Evolutionary conservation across 1,140 invertebrate species (phyloP).

Genomic region (Elymnias hypermnestra): DNA sequence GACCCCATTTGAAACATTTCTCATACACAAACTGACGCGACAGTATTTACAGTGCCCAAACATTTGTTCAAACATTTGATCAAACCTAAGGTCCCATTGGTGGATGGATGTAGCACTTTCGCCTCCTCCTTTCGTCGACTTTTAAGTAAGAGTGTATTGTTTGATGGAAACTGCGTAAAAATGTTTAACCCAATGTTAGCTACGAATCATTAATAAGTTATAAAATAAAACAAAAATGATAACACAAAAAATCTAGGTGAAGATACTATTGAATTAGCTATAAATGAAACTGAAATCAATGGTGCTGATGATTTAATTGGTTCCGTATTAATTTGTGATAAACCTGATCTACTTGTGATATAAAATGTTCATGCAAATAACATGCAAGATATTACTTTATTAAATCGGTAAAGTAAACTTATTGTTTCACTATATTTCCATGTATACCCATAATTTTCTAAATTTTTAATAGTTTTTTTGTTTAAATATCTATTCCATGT

Average conservation of each 20-base stretch:
- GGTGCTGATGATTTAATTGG: too few species aligned
- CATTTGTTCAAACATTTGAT: slow-evolving; percentile 33
- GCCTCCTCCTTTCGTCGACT: slow-evolving; percentile 55
- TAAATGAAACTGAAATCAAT: too few species aligned
- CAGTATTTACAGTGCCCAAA: slow-evolving; percentile 56
- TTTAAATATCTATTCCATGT: slow-evolving; percentile 36
- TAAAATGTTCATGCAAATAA: slow-evolving; percentile 16
- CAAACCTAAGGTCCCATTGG: slow-evolving; percentile 56
- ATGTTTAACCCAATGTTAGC: slow-evolving; percentile 15
- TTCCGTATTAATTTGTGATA: too few species aligned
- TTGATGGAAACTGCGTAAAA: slow-evolving; percentile 67
- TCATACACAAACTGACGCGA: too few species aligned
- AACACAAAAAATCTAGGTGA: too few species aligned
- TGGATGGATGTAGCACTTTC: slow-evolving; percentile 54
- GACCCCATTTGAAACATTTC: too few species aligned
- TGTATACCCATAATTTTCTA: slow-evolving; percentile 14
- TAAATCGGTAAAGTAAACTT: slow-evolving; percentile 15
- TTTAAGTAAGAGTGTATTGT: slow-evolving; percentile 72
- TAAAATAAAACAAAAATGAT: too few species aligned
- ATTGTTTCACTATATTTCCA: slow-evolving; percentile 17
- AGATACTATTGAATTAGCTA: too few species aligned
- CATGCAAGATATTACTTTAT: slow-evolving; percentile 24
- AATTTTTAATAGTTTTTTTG: too few species aligned
- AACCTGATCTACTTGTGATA: too few species aligned
- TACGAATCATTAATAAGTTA: slow-evolving; percentile 3